Evolutionary conservation across 2,888 invertebrate genomes (phyloP).

Genomic region (Polymixis lichenea): DNA sequence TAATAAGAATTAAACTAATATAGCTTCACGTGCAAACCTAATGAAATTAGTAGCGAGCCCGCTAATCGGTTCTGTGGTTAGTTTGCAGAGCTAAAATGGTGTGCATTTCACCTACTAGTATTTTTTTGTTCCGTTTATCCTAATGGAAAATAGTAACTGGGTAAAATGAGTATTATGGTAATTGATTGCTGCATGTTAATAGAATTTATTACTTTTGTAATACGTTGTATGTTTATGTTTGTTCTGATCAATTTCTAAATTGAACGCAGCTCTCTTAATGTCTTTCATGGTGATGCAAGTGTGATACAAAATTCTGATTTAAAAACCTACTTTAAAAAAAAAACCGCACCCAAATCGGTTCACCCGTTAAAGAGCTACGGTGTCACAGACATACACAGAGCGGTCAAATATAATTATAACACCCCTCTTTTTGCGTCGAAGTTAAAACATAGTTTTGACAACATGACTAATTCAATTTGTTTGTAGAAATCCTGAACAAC

Average conservation of each 20-base stretch:
- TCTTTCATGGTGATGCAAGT: background rate
- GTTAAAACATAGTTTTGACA: background rate
- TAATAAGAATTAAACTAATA: background rate
- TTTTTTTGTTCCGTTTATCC: background rate
- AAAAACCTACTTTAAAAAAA: too few species aligned
- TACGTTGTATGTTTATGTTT: too few species aligned
- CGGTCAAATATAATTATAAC: too few species aligned
- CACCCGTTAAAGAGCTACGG: too few species aligned
- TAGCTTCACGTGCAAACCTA: constrained; percentile 7
- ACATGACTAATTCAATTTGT: background rate
- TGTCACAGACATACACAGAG: too few species aligned
- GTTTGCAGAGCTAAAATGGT: constrained; percentile 26
- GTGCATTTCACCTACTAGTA: background rate
- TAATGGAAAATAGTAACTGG: constrained; percentile 27
- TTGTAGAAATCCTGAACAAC: background rate
- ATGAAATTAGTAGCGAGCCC: constrained; percentile 49
- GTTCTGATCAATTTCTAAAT: background rate
- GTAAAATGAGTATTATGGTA: background rate
- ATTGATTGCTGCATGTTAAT: constrained; percentile 9
- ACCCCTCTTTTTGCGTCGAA: too few species aligned
- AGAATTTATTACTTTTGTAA: background rate
- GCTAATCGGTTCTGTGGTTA: constrained; percentile 51
- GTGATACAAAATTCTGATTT: background rate
- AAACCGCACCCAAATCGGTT: too few species aligned
- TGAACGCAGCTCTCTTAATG: background rate